Percentiles rank a stretch among this genome's conserved stretches.
These are phyloP conservation scores for Diplodus sargus DNA, from an alignment of 2,797 vertebrate genomes.

Conservation along the genomic window DNA sequence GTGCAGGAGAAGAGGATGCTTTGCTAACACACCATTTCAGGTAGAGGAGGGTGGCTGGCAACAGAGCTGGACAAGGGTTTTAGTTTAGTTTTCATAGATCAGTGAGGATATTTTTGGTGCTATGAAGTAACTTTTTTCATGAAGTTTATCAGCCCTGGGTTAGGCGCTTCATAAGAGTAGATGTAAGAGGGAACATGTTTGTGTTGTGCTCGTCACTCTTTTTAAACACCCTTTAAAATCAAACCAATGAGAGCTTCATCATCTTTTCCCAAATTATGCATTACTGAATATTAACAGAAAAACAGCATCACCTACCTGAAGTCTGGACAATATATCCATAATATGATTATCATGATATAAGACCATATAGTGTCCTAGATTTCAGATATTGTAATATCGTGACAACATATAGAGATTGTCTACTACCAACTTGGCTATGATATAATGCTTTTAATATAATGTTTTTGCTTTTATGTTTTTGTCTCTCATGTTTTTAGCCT, in stretches of 20 bases:
- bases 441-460: no score
- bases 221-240: constrained; percentile 38
- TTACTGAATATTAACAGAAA: constrained; percentile 47
- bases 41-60: constrained; percentile 32
- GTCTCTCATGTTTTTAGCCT: no score
- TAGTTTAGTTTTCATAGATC: constrained; percentile 14
- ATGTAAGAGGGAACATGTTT: not conserved
- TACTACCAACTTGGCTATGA: no score
- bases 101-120: constrained; percentile 4
- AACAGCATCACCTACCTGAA: not conserved
- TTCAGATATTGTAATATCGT: no score
- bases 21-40: constrained; percentile 37
- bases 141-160: not conserved
- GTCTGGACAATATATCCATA: no score
- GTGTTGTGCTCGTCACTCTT: not conserved
- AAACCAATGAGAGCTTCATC: constrained; percentile 55
- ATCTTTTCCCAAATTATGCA: constrained; percentile 50
- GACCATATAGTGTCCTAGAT: no score
- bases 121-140: not conserved
- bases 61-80: constrained; percentile 19
- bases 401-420: no score
- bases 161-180: not conserved
- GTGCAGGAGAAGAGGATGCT: constrained; percentile 33
- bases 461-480: no score
- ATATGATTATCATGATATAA: no score